A percentile compares a stretch with the other conserved stretches of the same genome.
These are phyloP conservation scores for Magallana angulata DNA, from an alignment of 1,140 invertebrate species.

Conservation along the genomic window DNA sequence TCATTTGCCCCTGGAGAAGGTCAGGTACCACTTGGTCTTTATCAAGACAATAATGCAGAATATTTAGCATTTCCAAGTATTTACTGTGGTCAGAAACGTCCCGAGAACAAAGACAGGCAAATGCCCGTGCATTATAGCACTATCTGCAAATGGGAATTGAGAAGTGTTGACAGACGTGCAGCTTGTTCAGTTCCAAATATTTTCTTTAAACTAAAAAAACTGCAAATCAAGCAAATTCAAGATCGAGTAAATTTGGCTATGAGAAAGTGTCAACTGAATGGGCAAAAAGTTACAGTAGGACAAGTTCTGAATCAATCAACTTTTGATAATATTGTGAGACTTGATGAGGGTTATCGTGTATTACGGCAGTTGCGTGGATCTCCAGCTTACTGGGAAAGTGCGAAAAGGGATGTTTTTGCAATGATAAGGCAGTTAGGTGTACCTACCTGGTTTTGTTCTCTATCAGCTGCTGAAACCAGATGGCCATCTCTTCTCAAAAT, in stretches of 20 bases:
- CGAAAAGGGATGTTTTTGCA: conserved; percentile 62
- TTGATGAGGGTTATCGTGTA: conserved; percentile 61
- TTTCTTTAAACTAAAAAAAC: conserved; percentile 64
- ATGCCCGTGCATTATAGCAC: conserved; percentile 49
- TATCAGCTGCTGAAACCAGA: conserved; percentile 63
- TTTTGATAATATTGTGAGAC: conserved; percentile 44
- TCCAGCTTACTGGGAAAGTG: conserved; percentile 56
- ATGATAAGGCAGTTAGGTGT: conserved; percentile 59
- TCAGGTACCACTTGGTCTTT: no score
- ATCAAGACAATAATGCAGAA: conserved; percentile 20
- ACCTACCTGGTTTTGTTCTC: conserved; percentile 59
- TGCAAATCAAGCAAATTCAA: conserved; percentile 54
- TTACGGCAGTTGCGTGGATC: conserved; percentile 54
- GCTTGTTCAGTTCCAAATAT: conserved; percentile 53
- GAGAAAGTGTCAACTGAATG: conserved; percentile 50
- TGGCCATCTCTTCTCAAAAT: conserved; percentile 57
- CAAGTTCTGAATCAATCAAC: conserved; percentile 42
- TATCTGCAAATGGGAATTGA: conserved; percentile 59
- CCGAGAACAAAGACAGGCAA: conserved; percentile 32
- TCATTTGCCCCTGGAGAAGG: conserved; percentile 40
- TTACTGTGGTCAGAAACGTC: conserved; percentile 54
- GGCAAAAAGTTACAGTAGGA: conserved; percentile 36
- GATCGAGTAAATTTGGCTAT: conserved; percentile 48
- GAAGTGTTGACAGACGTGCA: conserved; percentile 53
- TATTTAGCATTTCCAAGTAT: conserved; percentile 58